phyloP scores from a whole-genome alignment of 2,113 vertebrate species.

The Stictonetta naevosa region DNA sequence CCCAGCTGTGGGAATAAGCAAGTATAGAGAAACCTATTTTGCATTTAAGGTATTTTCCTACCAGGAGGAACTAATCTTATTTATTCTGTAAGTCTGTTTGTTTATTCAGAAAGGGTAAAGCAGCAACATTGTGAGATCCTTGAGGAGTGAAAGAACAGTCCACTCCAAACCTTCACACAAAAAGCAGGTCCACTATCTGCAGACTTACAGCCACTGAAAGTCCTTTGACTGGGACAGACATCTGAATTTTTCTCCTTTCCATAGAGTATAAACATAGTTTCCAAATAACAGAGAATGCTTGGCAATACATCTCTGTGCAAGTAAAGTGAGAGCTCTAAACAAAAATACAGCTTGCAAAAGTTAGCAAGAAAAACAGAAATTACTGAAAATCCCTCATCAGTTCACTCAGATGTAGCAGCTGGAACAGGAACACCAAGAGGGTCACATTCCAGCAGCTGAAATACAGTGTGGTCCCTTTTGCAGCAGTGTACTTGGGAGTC shows the following conservation, averaged over 20 bases:
- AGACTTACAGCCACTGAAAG: background rate
- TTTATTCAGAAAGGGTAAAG: background rate
- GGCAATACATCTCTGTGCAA: background rate
- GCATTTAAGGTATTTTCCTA: background rate
- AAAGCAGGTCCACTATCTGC: background rate
- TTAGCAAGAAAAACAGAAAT: background rate
- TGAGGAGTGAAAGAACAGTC: background rate
- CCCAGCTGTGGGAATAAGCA: background rate
- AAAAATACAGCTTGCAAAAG: background rate
- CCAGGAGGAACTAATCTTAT: background rate
- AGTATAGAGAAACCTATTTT: background rate
- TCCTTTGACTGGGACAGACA: background rate
- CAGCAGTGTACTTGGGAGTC: background rate
- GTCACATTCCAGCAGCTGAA: background rate
- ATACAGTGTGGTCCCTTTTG: background rate
- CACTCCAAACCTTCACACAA: background rate
- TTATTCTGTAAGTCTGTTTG: background rate
- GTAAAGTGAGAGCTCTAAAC: background rate
- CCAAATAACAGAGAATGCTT: background rate
- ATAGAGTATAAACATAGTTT: background rate
- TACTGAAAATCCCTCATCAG: background rate
- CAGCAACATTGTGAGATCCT: background rate
- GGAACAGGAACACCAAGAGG: background rate
- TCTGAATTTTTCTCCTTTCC: background rate
- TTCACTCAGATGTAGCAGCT: background rate